phyloP scores from a whole-genome alignment of 2,113 vertebrate genomes.

The Anguilla rostrata region DNA sequence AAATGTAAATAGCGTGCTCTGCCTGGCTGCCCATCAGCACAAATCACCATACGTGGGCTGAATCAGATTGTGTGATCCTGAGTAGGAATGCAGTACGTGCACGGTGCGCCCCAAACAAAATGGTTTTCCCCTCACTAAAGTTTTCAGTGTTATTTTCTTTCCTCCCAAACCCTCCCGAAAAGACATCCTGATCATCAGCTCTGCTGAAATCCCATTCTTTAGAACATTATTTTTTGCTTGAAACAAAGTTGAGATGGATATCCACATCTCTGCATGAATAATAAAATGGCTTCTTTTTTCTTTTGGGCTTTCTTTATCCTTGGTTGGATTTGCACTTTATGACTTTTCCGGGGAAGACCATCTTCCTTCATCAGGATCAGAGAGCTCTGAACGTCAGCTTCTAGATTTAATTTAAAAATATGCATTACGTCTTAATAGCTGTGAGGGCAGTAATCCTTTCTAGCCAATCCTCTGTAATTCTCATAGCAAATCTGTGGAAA shows the following conservation, averaged over 20 bases:
- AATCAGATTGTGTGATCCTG: constrained; percentile 17
- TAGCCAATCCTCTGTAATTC: not conserved
- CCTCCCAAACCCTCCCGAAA: not conserved
- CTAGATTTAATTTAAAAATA: constrained; percentile 35
- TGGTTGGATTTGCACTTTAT: constrained; percentile 8
- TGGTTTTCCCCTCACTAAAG: constrained; percentile 6
- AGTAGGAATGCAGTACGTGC: not conserved
- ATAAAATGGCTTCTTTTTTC: not conserved
- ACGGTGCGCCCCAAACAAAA: not conserved
- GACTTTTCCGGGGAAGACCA: not conserved
- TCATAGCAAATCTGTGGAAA: not conserved
- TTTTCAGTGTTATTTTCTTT: constrained; percentile 17
- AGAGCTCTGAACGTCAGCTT: constrained; percentile 18
- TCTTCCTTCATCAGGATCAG: constrained; percentile 21
- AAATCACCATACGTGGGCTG: constrained; percentile 30
- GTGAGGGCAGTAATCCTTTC: constrained; percentile 24
- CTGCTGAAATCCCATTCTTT: not conserved
- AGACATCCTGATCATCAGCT: not conserved
- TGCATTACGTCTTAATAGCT: constrained; percentile 33
- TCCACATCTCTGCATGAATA: constrained; percentile 7
- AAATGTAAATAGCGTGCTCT: constrained; percentile 50
- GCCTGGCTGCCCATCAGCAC: constrained; percentile 35
- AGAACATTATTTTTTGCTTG: not conserved
- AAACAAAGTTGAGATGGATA: constrained; percentile 21
- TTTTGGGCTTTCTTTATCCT: not conserved